phyloP scores from a whole-genome alignment of 2,797 vertebrate genomes.

The Syngnathus rostellatus region DNA sequence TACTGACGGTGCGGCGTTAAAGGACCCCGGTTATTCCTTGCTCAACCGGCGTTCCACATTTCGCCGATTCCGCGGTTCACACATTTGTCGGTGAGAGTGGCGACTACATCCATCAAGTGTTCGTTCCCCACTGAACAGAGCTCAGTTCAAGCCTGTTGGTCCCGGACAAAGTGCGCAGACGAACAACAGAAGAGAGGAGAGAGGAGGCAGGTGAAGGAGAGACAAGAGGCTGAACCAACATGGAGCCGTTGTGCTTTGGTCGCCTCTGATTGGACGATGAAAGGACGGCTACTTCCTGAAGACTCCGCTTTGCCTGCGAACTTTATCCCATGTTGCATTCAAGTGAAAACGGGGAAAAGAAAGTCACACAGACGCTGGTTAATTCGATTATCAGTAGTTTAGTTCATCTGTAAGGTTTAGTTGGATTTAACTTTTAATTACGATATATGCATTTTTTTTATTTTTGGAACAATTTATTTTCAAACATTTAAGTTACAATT shows the following conservation, averaged over 20 bases:
- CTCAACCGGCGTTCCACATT: constrained; percentile 40
- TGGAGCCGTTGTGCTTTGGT: constrained; percentile 43
- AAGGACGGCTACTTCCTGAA: constrained; percentile 25
- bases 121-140: constrained; percentile 13
- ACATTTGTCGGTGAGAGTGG: constrained; percentile 37
- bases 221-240: constrained; percentile 45
- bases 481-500: too few relatives aligned
- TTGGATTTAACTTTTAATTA: too few relatives aligned
- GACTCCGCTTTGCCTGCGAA: constrained; percentile 11
- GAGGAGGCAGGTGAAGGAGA: background rate
- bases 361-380: background rate
- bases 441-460: too few relatives aligned
- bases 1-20: constrained; percentile 49
- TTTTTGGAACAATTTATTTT: too few relatives aligned
- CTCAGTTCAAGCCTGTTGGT: background rate
- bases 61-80: background rate
- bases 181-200: background rate
- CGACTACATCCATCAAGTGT: constrained; percentile 40
- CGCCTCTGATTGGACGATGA: constrained; percentile 53
- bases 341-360: accelerated
- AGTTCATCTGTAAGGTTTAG: constrained; percentile 1
- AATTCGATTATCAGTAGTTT: background rate
- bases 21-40: constrained; percentile 50
- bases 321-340: constrained; percentile 43
- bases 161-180: constrained; percentile 15